phyloP scores from a whole-genome alignment of 2,113 vertebrate species.

The Rhinichthys klamathensis region DNA sequence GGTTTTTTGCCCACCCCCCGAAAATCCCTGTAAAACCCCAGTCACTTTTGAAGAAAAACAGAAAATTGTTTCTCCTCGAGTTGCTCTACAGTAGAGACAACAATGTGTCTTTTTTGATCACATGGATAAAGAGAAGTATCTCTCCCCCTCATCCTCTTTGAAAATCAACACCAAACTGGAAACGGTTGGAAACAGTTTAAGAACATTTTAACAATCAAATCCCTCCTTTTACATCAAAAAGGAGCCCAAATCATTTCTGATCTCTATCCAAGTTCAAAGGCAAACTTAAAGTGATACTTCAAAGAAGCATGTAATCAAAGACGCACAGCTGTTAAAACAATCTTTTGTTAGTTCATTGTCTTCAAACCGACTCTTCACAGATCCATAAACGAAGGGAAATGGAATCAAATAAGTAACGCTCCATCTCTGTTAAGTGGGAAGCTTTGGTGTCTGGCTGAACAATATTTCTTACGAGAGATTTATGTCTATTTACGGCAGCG shows the following conservation, averaged over 20 bases:
- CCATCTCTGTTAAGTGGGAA: slow-evolving; percentile 68
- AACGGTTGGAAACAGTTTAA: slow-evolving; percentile 87
- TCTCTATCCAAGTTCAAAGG: slow-evolving; percentile 99
- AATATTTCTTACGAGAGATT: slow-evolving; percentile 72
- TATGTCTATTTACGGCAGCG: slow-evolving; percentile 75
- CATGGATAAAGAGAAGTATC: slow-evolving; percentile 58
- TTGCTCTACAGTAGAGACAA: slow-evolving; percentile 51
- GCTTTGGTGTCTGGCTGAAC: slow-evolving; percentile 74
- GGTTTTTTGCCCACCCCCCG: background rate
- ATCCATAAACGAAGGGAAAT: slow-evolving; percentile 78
- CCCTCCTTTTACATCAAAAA: slow-evolving; percentile 94
- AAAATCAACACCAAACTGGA: slow-evolving; percentile 76
- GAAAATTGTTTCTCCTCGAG: slow-evolving; percentile 40
- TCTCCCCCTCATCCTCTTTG: slow-evolving; percentile 56
- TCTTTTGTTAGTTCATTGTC: slow-evolving; percentile 99
- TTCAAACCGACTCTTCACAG: slow-evolving; percentile 91
- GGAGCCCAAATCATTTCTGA: slow-evolving; percentile 95
- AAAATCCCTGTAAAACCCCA: slow-evolving; percentile 54
- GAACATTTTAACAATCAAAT: slow-evolving; percentile 94
- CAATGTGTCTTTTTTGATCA: slow-evolving; percentile 60
- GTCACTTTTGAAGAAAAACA: slow-evolving; percentile 55
- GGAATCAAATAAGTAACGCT: slow-evolving; percentile 74
- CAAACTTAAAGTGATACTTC: slow-evolving; percentile 97
- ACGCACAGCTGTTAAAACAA: slow-evolving; percentile 99
- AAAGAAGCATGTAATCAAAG: slow-evolving; percentile 99